Base-by-base conservation (phyloP, 2,797 vertebrate genomes). In the Poeciliopsis turneri region DNA sequence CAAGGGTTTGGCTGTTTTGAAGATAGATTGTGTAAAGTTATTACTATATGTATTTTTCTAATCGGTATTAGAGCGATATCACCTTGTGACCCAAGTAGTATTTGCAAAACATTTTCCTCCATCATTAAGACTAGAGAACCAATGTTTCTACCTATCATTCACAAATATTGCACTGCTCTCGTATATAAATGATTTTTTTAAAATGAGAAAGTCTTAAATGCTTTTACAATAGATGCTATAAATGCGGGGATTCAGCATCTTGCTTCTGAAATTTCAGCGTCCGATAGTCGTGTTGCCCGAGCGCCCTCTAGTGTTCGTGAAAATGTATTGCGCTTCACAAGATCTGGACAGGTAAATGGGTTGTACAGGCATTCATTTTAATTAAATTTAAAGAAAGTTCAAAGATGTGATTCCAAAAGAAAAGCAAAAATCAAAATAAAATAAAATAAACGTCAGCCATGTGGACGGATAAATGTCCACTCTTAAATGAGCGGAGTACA, bases 401-500 rank as follows among this genome's bases (percentile, higher is more conserved):
- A 88, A 92, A 86, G 78, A 85, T 82, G 89, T 90, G 76, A 88
- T 88, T 89, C 73, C 83, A 85, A 70, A 92, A 89, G 85, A 83
- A 57, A 92, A 88, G 39, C 20, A 57, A 72, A 43, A 81, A 78
- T 41, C 69, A 59, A 78, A 47, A 71, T 72, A 81, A 77, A 47
- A 61, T 82, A 81, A 81, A 55, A 71, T 74, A 81, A 77, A 71
- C 33, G 72, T 77, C 88, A 88, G 87, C 86, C 81, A 85, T 78
- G 78, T 81, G 84, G 82, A 89, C 76, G 43, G 74, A 86, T 71
- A 86, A 87, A 85, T 78, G 86, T 90, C 84, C 87, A 88, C 89
- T 91, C 90, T 86, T 88, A 93, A 94, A 93, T 88, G 91, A 79
- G 88, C 85, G 85, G 92, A 93, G 89, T 94, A 95, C 92, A 95